Conservation (phyloP, 2,888 invertebrate genomes). For the Eupsilia transversa region DNA sequence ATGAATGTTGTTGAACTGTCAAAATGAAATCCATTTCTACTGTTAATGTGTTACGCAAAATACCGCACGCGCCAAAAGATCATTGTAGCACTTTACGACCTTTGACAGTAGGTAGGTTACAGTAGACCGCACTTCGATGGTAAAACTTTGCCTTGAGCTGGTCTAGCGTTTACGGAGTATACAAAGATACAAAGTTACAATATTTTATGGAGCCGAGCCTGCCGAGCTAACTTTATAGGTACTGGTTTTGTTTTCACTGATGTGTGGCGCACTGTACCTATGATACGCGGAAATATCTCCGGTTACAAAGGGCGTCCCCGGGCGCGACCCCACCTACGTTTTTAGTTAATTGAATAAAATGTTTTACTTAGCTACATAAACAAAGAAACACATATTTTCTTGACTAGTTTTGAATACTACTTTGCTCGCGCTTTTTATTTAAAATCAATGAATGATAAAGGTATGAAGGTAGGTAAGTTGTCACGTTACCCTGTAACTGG, state of each 20-base stretch:
- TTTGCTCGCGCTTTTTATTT: not conserved
- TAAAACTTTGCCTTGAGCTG: too few relatives aligned
- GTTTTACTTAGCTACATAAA: constrained; percentile 23
- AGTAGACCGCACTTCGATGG: too few relatives aligned
- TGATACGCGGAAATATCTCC: constrained; percentile 14
- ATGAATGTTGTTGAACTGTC: too few relatives aligned
- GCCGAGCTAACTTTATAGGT: too few relatives aligned
- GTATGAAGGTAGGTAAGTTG: not conserved
- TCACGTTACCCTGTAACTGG: not conserved
- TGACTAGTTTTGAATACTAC: constrained; percentile 19
- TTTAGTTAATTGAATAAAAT: constrained; percentile 42
- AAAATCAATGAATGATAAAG: not conserved
- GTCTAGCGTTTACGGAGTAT: too few relatives aligned
- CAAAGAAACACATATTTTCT: not conserved
- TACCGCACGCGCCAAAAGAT: too few relatives aligned
- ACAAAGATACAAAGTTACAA: too few relatives aligned
- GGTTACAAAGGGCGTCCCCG: constrained; percentile 3
- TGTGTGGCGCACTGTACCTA: not conserved
- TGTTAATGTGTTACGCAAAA: too few relatives aligned
- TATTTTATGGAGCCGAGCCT: too few relatives aligned
- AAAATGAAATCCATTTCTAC: too few relatives aligned
- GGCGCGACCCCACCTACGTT: constrained; percentile 31
- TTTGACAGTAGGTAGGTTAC: too few relatives aligned
- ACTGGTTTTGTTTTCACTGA: not conserved
- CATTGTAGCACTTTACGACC: too few relatives aligned